Evolutionary conservation across 2,888 invertebrate species (phyloP), one percentile per base, ranked within the genome.

Genomic region (Cheilosia vernalis): DNA sequence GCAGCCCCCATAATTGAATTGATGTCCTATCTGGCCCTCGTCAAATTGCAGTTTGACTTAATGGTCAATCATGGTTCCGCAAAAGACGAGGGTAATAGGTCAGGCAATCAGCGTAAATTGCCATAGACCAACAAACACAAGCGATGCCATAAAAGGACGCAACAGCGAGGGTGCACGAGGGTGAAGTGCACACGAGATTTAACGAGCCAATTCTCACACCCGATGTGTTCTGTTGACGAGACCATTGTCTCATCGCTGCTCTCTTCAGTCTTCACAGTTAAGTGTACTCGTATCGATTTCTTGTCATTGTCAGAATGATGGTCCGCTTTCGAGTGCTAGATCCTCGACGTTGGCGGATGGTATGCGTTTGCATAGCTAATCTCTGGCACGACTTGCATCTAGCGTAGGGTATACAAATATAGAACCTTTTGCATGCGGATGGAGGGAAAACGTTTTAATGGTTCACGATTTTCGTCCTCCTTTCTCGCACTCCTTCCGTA

Each of bases 141-240:
- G 30, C 27, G 49, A 37, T 61, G 49, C 56, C 47, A 66, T 78
- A 64, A 83, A 78, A 73, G 73, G 51, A 74, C n/a, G n/a, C 53
- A 19, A 19, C 69, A 4, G 13, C 4, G 13, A 17, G 60, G 37
- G 7, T 55, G 63, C 44, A 61, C 21, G 21, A 21, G 21, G 56
- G 58, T 58, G 61, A 55, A 64, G 40, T 37, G 19, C 37, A 21
- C 13, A 21, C 19, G 21, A 51, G 69, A 79, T 79, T 84, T 84
- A 84, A 84, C 79, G 84, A 84, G 79, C 79, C 79, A 70, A 64
- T 79, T 84, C 80, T 81, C 85, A 85, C 85, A 85, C 85, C 67
- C 74, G 47, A 74, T 64, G 56, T 84, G 74, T 79, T 69, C 74
- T 70, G 64, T 74, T 69, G 84, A 66, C 60, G 69, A 58, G 21